Percentiles rank a stretch among this genome's conserved stretches.
phyloP scores from a whole-genome alignment of 92 coral and sea anemone species.

The Zoanthus sociatus region DNA sequence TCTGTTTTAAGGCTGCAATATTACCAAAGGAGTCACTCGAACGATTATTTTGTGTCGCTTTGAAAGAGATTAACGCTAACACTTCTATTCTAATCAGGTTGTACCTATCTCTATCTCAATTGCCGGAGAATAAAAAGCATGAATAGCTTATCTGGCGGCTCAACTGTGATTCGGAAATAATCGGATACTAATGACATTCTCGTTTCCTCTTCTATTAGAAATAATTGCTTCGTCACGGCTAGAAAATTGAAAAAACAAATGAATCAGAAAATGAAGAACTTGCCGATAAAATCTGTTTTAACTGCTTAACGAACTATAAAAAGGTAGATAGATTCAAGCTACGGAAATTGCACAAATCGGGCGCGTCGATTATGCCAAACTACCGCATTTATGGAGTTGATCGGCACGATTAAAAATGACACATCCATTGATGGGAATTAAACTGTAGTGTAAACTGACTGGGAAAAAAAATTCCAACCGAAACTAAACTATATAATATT shows the following conservation, averaged over 20 bases:
- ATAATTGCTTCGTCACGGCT: conserved; percentile 21
- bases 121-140: neutral
- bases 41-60: neutral
- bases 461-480: neutral
- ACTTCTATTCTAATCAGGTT: neutral
- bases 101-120: neutral
- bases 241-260: conserved; percentile 17
- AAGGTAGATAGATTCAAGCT: neutral
- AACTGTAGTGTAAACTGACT: neutral
- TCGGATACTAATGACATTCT: neutral
- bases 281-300: conserved; percentile 34
- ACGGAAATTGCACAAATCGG: conserved; percentile 30
- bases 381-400: conserved; percentile 1
- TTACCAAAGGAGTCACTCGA: neutral
- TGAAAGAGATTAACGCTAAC: neutral
- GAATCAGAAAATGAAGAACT: conserved; percentile 23
- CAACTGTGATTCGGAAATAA: conserved; percentile 21
- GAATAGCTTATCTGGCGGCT: neutral
- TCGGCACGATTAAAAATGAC: neutral
- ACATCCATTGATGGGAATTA: neutral
- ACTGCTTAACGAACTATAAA: conserved; percentile 23
- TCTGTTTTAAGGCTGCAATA: conserved; percentile 3
- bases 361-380: conserved; percentile 1
- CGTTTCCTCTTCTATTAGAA: conserved; percentile 30
- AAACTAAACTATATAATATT: neutral